These are phyloP conservation scores for Cyprinus carpio DNA, from an alignment of 2,113 vertebrate genomes.

Conservation along the genomic window DNA sequence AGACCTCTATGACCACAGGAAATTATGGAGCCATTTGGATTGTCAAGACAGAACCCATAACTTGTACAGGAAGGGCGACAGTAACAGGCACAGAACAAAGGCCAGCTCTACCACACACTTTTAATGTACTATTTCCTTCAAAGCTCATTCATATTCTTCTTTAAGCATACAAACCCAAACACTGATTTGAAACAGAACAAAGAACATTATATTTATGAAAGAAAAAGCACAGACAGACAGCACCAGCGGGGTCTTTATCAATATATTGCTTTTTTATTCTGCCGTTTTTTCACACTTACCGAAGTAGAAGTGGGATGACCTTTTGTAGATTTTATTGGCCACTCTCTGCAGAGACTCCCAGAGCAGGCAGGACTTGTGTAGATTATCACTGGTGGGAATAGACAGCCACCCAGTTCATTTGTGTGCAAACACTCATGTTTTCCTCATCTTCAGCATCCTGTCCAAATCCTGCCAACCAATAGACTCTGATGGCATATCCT, in stretches of 20 bases:
- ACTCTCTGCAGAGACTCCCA: conserved; percentile 55
- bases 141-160: neutral
- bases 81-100: conserved; percentile 21
- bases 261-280: conserved; percentile 2
- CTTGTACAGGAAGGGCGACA: conserved; percentile 17
- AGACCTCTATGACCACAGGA: conserved; percentile 37
- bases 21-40: conserved; percentile 39
- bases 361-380: conserved; percentile 62
- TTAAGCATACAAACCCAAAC: neutral
- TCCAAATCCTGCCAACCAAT: conserved; percentile 69
- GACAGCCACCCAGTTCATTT: conserved; percentile 68
- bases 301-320: conserved; percentile 53
- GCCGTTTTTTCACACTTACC: conserved; percentile 43
- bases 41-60: conserved; percentile 27
- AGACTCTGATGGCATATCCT: conserved; percentile 53
- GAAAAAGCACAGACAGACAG: neutral
- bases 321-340: conserved; percentile 62
- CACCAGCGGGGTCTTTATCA: neutral
- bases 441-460: conserved; percentile 72
- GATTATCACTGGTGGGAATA: conserved; percentile 69
- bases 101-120: neutral
- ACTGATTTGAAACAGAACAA: conserved; percentile 1
- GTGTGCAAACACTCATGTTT: conserved; percentile 69
- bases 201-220: neutral
- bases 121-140: neutral